Evolutionary conservation across 2,113 vertebrate species (phyloP).

Genomic region (Myxocyprinus asiaticus): DNA sequence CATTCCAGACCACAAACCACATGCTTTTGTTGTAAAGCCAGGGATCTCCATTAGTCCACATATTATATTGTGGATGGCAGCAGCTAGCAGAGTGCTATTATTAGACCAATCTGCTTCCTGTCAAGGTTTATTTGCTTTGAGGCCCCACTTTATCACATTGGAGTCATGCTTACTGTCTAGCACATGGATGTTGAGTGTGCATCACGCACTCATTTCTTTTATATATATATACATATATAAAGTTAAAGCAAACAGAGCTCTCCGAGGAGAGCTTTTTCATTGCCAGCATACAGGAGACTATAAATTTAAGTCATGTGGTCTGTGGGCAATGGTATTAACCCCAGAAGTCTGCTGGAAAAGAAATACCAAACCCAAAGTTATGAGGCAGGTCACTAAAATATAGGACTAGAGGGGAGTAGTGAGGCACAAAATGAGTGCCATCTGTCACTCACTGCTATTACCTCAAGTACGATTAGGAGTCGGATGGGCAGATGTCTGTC

Average conservation of each 20-base stretch:
- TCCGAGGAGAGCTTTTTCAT: background rate
- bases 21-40: conserved; percentile 20
- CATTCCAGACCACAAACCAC: conserved; percentile 29
- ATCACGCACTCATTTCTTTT: conserved; percentile 5
- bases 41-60: conserved; percentile 15
- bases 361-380: conserved; percentile 1
- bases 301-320: conserved; percentile 28
- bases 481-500: background rate
- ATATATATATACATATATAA: too few relatives aligned
- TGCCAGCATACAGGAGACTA: background rate
- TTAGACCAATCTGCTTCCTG: conserved; percentile 23
- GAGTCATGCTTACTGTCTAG: conserved; percentile 13
- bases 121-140: too few relatives aligned
- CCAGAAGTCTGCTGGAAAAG: background rate
- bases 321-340: background rate
- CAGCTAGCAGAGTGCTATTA: conserved; percentile 19
- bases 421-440: background rate
- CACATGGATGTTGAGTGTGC: background rate
- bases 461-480: background rate
- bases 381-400: background rate
- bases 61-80: conserved; percentile 24
- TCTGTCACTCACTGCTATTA: background rate
- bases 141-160: conserved; percentile 25
- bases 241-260: background rate
- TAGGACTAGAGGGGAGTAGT: background rate